These are phyloP conservation scores for Rhinopomastus cyanomelas DNA, from an alignment of 2,113 vertebrate genomes.

Conservation along the genomic window DNA sequence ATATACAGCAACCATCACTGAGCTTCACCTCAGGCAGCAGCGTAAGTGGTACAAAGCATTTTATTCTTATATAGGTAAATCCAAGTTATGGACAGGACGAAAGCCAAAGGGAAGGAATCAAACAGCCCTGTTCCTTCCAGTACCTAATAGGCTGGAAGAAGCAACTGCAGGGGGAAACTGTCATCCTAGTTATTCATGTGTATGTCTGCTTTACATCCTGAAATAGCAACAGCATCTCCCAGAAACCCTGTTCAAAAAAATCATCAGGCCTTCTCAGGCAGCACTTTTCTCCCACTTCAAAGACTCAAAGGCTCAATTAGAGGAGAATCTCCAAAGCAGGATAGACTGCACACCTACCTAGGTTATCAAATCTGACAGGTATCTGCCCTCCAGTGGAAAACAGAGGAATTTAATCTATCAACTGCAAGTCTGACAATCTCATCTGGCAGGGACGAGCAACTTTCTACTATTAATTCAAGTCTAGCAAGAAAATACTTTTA, in stretches of 20 bases:
- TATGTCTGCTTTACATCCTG: not conserved
- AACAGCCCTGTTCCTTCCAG: not conserved
- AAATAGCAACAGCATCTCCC: not conserved
- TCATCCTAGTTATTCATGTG: not conserved
- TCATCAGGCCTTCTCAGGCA: not conserved
- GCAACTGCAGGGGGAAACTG: not conserved
- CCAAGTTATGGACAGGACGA: not conserved
- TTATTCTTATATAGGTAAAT: not conserved
- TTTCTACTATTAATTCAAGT: not conserved
- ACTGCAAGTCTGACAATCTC: not conserved
- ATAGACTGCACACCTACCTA: not conserved
- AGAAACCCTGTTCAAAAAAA: not conserved
- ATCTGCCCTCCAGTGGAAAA: constrained; percentile 69
- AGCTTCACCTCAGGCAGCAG: not conserved
- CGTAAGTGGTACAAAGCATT: not conserved
- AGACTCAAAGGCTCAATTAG: not conserved
- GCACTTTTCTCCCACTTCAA: not conserved
- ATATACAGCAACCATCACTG: not conserved
- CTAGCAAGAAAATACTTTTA: not conserved
- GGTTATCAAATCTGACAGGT: not conserved
- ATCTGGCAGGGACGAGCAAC: rapidly evolving
- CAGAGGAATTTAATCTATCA: not conserved
- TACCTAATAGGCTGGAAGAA: not conserved
- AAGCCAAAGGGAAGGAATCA: not conserved
- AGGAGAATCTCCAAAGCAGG: not conserved